Evolutionary conservation across 2,113 vertebrate genomes (phyloP).

Genomic region (Hypocryptadius cinnamomeus): DNA sequence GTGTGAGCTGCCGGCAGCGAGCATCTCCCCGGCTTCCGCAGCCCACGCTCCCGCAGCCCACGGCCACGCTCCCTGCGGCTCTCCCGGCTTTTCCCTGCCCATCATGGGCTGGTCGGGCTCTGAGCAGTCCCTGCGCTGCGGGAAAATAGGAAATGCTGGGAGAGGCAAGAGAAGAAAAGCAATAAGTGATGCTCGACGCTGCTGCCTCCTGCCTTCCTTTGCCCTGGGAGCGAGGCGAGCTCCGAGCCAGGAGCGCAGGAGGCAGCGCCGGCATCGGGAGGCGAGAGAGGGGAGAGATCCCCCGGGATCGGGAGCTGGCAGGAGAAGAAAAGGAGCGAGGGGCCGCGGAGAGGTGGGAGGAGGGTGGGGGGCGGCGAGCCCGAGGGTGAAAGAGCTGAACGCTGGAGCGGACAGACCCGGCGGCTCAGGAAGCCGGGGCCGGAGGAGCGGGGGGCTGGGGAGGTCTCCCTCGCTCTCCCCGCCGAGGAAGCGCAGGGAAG

Average conservation of each 20-base stretch:
- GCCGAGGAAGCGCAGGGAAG: slow-evolving; percentile 48
- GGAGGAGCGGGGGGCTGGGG: neutral
- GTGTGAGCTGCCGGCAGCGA: neutral
- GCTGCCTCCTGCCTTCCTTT: neutral
- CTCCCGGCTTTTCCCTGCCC: neutral
- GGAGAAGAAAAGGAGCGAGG: neutral
- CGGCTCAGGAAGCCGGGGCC: slow-evolving; percentile 39
- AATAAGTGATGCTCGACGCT: neutral
- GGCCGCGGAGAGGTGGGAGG: neutral
- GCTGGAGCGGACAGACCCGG: neutral
- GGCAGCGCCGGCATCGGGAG: neutral
- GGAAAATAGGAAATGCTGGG: neutral
- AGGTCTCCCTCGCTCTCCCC: neutral
- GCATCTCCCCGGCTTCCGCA: neutral
- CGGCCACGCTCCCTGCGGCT: neutral
- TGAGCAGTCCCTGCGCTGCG: neutral
- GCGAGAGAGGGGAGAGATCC: neutral
- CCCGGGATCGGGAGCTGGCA: neutral
- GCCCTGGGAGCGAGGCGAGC: neutral
- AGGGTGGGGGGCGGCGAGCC: neutral
- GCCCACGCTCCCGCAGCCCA: neutral
- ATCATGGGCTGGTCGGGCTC: neutral
- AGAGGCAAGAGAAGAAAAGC: neutral
- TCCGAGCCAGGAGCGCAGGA: neutral
- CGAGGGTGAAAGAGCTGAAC: neutral